Conservation (phyloP, 2,113 vertebrate species). For the Semicossyphus pulcher region DNA sequence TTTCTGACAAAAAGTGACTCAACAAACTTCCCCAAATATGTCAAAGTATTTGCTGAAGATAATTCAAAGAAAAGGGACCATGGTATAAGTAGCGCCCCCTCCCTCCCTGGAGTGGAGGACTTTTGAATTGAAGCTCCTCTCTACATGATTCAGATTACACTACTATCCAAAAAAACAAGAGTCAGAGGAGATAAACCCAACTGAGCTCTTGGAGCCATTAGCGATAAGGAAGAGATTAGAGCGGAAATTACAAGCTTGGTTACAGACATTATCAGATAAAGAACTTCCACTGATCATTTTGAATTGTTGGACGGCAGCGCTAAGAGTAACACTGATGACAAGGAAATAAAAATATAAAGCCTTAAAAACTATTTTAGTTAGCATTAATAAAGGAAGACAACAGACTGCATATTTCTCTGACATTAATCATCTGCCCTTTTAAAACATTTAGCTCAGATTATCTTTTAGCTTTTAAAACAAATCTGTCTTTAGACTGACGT, state of each 20-base stretch:
- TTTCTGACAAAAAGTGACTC: background rate
- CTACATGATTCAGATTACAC: slow-evolving; percentile 29
- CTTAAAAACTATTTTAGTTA: background rate
- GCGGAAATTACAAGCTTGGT: slow-evolving; percentile 69
- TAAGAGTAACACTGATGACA: background rate
- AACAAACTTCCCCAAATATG: background rate
- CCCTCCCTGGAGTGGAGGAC: background rate
- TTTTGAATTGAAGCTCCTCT: slow-evolving; percentile 5
- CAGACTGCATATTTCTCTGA: background rate
- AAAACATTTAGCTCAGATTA: slow-evolving; percentile 1
- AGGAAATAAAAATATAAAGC: background rate
- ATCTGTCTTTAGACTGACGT: slow-evolving; percentile 3
- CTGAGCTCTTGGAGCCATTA: slow-evolving; percentile 41
- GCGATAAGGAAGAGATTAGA: slow-evolving; percentile 64
- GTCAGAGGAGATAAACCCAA: slow-evolving; percentile 48
- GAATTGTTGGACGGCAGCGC: background rate
- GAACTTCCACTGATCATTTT: slow-evolving; percentile 31
- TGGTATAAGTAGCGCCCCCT: background rate
- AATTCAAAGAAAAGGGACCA: background rate
- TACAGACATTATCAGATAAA: slow-evolving; percentile 64
- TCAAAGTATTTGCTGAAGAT: background rate
- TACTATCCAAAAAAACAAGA: slow-evolving; percentile 44
- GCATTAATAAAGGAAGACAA: slow-evolving; percentile 1
- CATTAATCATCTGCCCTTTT: background rate
- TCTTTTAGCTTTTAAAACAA: slow-evolving; percentile 16